These are phyloP conservation scores for Muricea muricata DNA, from an alignment of 92 coral and sea anemone genomes.

Conservation along the genomic window DNA sequence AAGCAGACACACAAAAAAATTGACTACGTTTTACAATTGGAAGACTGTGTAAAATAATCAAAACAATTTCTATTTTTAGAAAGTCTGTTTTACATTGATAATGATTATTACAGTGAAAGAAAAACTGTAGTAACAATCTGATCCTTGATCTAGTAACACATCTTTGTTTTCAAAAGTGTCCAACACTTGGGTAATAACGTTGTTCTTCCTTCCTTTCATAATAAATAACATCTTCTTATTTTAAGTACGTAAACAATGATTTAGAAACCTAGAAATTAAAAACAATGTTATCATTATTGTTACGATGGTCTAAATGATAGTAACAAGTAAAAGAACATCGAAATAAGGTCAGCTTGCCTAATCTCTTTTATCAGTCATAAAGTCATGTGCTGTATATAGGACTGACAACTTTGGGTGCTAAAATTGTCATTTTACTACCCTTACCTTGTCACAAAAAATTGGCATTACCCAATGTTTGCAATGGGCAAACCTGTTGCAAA, in stretches of 20 bases:
- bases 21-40: too few species aligned
- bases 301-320: too few species aligned
- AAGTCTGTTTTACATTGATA: not conserved
- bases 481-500: too few species aligned
- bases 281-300: not conserved
- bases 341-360: too few species aligned
- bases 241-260: slow-evolving; percentile 78
- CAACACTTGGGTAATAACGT: not conserved
- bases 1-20: too few species aligned
- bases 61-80: not conserved
- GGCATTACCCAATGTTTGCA: too few species aligned
- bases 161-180: not conserved
- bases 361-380: too few species aligned
- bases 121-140: not conserved
- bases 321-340: too few species aligned
- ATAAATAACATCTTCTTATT: slow-evolving; percentile 57
- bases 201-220: slow-evolving; percentile 1
- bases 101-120: not conserved
- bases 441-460: too few species aligned
- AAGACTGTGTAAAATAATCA: not conserved
- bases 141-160: not conserved
- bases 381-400: too few species aligned
- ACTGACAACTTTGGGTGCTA: too few species aligned
- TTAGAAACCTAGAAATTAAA: slow-evolving; percentile 76
- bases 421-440: too few species aligned